phyloP scores from a whole-genome alignment of 2,888 invertebrate species.

The Eledone cirrhosa region DNA sequence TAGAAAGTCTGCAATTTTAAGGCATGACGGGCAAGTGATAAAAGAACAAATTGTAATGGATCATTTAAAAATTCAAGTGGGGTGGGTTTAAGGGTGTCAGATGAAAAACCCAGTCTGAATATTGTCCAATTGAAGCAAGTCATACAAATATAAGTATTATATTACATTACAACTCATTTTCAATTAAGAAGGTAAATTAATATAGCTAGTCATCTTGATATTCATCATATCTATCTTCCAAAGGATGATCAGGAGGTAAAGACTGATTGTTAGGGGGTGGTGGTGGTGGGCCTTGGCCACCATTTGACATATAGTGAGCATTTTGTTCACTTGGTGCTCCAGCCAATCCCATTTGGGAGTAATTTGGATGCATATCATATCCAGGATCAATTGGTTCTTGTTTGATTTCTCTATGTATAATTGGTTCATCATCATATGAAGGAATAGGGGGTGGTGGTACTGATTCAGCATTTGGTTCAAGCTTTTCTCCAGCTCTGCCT shows the following conservation, averaged over 20 bases:
- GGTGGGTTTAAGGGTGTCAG: no score
- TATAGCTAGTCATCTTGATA: background rate
- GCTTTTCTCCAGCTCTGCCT: constrained; percentile 29
- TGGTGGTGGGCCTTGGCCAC: background rate
- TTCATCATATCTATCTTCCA: constrained; percentile 12
- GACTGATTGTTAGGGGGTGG: background rate
- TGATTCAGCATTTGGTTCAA: constrained; percentile 15
- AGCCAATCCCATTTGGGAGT: background rate
- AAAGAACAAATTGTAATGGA: no score
- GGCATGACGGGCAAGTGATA: no score
- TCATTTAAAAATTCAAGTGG: no score
- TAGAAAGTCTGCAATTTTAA: no score
- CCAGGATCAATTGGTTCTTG: constrained; percentile 23
- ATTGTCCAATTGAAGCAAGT: no score
- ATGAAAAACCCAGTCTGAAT: no score
- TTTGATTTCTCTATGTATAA: constrained; percentile 21
- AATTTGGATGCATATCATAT: constrained; percentile 19
- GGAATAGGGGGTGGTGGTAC: constrained; percentile 17
- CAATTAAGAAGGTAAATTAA: background rate
- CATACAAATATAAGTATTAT: background rate
- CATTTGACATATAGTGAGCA: constrained; percentile 17
- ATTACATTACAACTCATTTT: background rate
- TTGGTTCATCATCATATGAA: constrained; percentile 16
- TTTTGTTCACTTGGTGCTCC: constrained; percentile 9
- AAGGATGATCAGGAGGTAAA: background rate